A percentile compares a stretch with the other conserved stretches of the same genome.
Conservation (phyloP, 2,888 invertebrate species). For the Calephelis perditalis region DNA sequence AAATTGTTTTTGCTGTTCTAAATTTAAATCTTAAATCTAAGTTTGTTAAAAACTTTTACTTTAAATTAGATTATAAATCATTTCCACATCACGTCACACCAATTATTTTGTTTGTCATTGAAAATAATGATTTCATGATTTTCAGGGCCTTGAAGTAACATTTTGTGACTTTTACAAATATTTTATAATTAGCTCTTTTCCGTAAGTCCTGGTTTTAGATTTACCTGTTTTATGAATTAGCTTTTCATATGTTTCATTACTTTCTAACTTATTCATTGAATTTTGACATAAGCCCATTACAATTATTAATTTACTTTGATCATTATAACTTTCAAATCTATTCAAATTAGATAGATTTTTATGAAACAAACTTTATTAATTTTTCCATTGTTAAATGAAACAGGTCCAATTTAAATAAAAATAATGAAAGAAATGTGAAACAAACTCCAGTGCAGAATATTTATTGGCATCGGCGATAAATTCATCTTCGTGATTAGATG, state of each 20-base stretch:
- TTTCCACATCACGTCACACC: too few species aligned
- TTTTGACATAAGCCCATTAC: slow-evolving; percentile 7
- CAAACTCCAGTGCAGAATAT: slow-evolving; percentile 26
- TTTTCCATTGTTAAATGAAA: too few species aligned
- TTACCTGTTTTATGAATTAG: neutral
- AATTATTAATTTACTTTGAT: slow-evolving; percentile 7
- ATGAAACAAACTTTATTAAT: too few species aligned
- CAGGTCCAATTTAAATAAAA: too few species aligned
- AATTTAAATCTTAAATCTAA: too few species aligned
- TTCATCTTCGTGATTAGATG: slow-evolving; percentile 35
- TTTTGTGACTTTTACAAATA: slow-evolving; percentile 1
- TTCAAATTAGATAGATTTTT: slow-evolving; percentile 14
- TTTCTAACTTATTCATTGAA: neutral
- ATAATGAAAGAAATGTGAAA: slow-evolving; percentile 14
- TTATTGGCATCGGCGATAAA: slow-evolving; percentile 30
- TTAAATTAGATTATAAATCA: too few species aligned
- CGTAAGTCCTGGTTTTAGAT: neutral
- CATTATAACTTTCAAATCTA: neutral
- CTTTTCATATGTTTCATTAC: neutral
- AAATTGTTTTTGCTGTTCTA: too few species aligned
- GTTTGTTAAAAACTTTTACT: too few species aligned
- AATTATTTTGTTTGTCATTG: too few species aligned
- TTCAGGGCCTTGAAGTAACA: neutral
- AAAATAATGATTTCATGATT: too few species aligned
- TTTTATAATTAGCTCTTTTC: slow-evolving; percentile 5